Evolutionary conservation across 2,797 vertebrate genomes (phyloP).

Genomic region (Kryptopterus vitreolus): DNA sequence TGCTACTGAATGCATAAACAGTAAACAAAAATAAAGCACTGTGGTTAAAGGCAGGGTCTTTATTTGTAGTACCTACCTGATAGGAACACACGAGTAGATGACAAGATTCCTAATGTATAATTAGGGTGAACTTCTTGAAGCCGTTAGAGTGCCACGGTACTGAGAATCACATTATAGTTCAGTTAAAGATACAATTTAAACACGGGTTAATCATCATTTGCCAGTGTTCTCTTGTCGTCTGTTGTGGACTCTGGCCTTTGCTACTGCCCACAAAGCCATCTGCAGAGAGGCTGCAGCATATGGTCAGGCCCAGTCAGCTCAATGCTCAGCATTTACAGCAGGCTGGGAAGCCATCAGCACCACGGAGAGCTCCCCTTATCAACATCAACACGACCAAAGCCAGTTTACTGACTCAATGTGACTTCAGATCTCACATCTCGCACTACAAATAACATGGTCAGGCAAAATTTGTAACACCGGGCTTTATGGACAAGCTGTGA

Average conservation of each 20-base stretch:
- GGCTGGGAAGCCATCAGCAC: conserved; percentile 37
- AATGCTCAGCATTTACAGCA: conserved; percentile 36
- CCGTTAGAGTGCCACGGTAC: neutral
- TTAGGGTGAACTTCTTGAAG: neutral
- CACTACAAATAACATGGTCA: neutral
- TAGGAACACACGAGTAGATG: neutral
- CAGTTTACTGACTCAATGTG: conserved; percentile 2
- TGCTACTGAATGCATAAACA: no score
- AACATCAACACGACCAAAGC: neutral
- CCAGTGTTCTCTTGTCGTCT: conserved; percentile 20
- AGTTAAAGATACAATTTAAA: neutral
- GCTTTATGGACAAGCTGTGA: no score
- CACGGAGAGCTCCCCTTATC: conserved; percentile 29
- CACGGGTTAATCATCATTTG: conserved; percentile 9
- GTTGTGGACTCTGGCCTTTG: conserved; percentile 28
- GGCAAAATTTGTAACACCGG: neutral
- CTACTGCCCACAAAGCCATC: conserved; percentile 40
- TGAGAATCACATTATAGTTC: neutral
- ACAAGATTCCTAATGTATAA: neutral
- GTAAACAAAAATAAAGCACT: no score
- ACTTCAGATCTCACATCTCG: conserved; percentile 3
- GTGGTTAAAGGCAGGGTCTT: neutral
- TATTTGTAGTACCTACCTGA: neutral
- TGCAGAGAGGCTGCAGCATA: conserved; percentile 49
- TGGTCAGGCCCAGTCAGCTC: conserved; percentile 14